Evolutionary conservation across 2,888 invertebrate species (phyloP), one percentile per base, ranked within the genome.

Genomic region (Doris montereyensis): DNA sequence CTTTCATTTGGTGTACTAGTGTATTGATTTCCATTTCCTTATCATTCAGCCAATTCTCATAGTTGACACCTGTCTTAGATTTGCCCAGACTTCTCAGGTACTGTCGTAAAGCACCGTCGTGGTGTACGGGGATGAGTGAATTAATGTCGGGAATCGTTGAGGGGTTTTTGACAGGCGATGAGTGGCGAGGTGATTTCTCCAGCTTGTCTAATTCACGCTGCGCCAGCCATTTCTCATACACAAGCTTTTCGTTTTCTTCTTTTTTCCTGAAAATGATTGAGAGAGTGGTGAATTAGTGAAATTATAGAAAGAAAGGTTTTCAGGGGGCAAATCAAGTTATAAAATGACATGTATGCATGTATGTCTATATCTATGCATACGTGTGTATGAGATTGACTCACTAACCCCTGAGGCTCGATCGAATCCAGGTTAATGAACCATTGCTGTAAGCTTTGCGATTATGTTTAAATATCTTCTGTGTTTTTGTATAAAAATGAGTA

Each of bases 221-320:
- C 13, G 84, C 86, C 67, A 90, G 83, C 90, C 89, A 90, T 10
- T 87, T 86, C 62, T 89, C 88, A 76, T 89, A 90, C 52, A 88
- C 87, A 68, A 87, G 86, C 57, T 89, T 85, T 35, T 88, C 86
- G 2, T 83, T 84, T 70, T 87, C 87, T 58, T 85, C 84, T 28
- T 87, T 82, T 81, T 87, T 87, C 81, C 89, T 90, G 83, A 58
- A 41, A 26, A 30, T 35, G 26, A 5, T n/a, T n/a, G n/a, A n/a
- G n/a, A n/a, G n/a, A n/a, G n/a, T n/a, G n/a, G n/a, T n/a, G n/a
- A n/a, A n/a, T n/a, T n/a, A n/a, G n/a, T n/a, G n/a, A n/a, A n/a
- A n/a, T n/a, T n/a, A n/a, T n/a, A n/a, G n/a, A n/a, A n/a, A n/a
- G n/a, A n/a, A n/a, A n/a, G n/a, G n/a, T n/a, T n/a, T n/a, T n/a